Evolutionary conservation across 2,113 vertebrate species (phyloP), one percentile per base, ranked within the genome.

Genomic region (Trogon surrucura): DNA sequence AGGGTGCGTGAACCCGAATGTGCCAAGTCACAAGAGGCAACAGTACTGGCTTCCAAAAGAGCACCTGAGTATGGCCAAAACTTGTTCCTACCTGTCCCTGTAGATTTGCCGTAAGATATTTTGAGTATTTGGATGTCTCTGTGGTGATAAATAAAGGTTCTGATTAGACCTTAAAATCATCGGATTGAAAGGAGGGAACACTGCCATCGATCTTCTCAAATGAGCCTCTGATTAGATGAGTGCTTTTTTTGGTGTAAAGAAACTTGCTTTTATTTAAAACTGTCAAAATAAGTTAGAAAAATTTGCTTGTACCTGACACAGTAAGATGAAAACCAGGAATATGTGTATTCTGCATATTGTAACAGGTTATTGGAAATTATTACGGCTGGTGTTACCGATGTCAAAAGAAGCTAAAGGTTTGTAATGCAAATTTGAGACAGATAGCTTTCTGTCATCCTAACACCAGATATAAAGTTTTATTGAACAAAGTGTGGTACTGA

Each of bases 341-440:
- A 75, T 36, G 53, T 79, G 56, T 45, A 48, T 60, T 87, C 1
- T n/a, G 25, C 54, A 61, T 91, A 69, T 92, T 88, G 65, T 96
- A 91, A 66, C 93, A 95, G 86, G 89, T 96, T 93, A 92, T 60
- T 87, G 84, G 80, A 89, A 96, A 81, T 94, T 72, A 86, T 95
- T 93, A 90, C 45, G 95, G 54, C 38, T 0, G 0, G 47, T 85
- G 92, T 95, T 97, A 95, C 8, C 34, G 65, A 64, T 97, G 94
- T 92, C 90, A 96, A 87, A 93, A 94, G 89, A 89, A 96, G 91
- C 86, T 96, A 94, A 96, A 93, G 93, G 92, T 94, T 97, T 97
- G 91, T 97, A 94, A 95, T 96, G 95, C 95, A 97, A 97, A 97
- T 97, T 74, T 77, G 86, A 95, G 88, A 97, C 91, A 94, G 95